Evolutionary conservation across 2,113 vertebrate species (phyloP), one percentile per base, ranked within the genome.

Genomic region (Epinephelus cyanopodus): DNA sequence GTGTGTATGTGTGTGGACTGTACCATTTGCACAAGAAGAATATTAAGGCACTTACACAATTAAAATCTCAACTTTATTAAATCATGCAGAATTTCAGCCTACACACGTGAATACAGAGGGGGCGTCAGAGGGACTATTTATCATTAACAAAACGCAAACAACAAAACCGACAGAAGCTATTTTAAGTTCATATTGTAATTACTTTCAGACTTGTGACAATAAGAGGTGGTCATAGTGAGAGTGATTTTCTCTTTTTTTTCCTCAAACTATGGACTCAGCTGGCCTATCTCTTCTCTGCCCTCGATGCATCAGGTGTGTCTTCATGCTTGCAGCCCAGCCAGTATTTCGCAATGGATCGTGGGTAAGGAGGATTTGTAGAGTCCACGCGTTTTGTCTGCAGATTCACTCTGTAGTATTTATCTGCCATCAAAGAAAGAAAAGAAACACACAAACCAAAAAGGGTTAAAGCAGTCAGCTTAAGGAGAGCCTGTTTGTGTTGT

Each of bases 371-470:
- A 13, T 0, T 83, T 64, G 82, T 95, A 0, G 33, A 61, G 84
- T 96, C 97, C 91, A 99, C 96, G 0, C 63, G 93, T 87, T 94
- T 96, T 1, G 94, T 97, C 85, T 92, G 93, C 72, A 99, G 96
- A 90, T 97, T 96, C 77, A 96, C 95, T 6, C 97, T 96, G 92
- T 97, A 99, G 92, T 99, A 99, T 74, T 98, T 95, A 93, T 98
- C 98, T 99, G 95, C 18, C 71, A 78, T 70, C n/a, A 71, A 11
- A 53, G 90, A 86, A 52, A 83, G 33, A 73, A 42, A 79, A 14
- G 13, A 83, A 73, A 58, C 37, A 54, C 3, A 65, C 11, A 79
- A 78, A 56, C 21, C 77, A 48, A 70, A 80, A 15, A 0, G 1
- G 39, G 56, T 86, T 47, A 73, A 66, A 69, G 1, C 2, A n/a